Conservation (phyloP, 92 coral and sea anemone genomes). For the Epizoanthus scotinus region DNA sequence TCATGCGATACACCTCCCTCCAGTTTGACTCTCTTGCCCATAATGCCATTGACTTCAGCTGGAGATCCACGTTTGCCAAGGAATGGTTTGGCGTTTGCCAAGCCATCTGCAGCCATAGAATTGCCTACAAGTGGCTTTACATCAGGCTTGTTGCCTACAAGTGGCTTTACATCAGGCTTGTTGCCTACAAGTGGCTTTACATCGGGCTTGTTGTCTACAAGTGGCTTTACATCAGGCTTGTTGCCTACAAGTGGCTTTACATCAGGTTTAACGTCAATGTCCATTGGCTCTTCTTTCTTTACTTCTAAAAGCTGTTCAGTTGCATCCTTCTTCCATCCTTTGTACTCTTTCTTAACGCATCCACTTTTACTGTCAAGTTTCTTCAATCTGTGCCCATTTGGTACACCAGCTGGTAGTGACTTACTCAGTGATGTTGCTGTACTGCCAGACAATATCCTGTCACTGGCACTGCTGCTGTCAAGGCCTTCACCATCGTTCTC, state of each 20-base stretch:
- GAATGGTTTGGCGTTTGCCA: not conserved
- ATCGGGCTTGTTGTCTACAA: no score
- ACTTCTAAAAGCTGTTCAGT: not conserved
- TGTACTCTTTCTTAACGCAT: not conserved
- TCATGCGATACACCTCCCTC: not conserved
- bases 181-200: not conserved
- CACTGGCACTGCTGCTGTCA: not conserved
- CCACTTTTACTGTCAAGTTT: not conserved
- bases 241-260: not conserved
- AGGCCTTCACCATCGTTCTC: not conserved
- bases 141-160: no score
- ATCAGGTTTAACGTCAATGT: constrained; percentile 5
- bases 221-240: no score
- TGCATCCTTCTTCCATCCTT: not conserved
- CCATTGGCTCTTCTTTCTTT: constrained; percentile 20
- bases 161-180: no score
- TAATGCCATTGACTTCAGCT: constrained; percentile 3
- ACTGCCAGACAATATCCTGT: no score
- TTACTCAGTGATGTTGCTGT: not conserved
- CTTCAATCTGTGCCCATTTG: not conserved
- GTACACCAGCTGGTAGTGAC: not conserved
- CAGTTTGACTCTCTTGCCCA: constrained; percentile 1
- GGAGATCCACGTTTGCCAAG: constrained; percentile 4
- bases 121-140: not conserved
- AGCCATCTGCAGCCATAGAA: not conserved